Conservation (phyloP, 2,797 vertebrate species). For the Gadopsis bispinosus region DNA sequence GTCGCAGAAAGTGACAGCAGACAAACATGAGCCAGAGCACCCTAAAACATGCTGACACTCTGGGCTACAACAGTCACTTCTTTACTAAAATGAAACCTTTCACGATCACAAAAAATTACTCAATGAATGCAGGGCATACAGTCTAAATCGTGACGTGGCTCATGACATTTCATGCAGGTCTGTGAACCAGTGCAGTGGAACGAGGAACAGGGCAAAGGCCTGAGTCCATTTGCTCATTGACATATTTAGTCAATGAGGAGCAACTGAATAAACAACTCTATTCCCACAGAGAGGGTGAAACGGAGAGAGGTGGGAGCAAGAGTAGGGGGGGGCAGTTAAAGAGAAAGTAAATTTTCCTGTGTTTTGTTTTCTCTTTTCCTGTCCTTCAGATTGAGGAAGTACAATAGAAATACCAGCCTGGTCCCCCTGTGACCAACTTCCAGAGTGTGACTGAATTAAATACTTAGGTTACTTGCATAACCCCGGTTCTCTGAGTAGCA, state of each 20-base stretch:
- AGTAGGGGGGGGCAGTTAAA: neutral
- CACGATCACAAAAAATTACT: conserved; percentile 1
- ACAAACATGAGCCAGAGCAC: conserved; percentile 17
- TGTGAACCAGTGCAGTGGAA: conserved; percentile 24
- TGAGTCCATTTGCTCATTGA: conserved; percentile 69
- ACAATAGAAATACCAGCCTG: conserved; percentile 33
- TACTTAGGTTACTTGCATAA: neutral
- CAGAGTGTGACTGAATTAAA: conserved; percentile 49
- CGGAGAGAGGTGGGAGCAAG: neutral
- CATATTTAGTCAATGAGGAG: conserved; percentile 63
- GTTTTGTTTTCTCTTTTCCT: conserved; percentile 53
- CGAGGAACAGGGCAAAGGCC: conserved; percentile 36
- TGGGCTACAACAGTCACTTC: neutral
- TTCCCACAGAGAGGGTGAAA: conserved; percentile 48
- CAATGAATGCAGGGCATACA: neutral
- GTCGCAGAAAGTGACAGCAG: conserved; percentile 8
- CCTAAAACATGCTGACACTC: neutral
- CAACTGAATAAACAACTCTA: conserved; percentile 71
- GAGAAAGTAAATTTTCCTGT: conserved; percentile 54
- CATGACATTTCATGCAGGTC: conserved; percentile 20
- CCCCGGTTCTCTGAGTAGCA: too few species aligned
- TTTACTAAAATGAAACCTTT: conserved; percentile 37
- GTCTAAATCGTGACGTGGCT: conserved; percentile 14
- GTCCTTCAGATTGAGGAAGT: conserved; percentile 48
- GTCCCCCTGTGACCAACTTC: conserved; percentile 46